A percentile compares a stretch with the other conserved stretches of the same genome.
These are phyloP conservation scores for Subanguina moxae DNA, from an alignment of 1,140 invertebrate genomes.

Conservation along the genomic window DNA sequence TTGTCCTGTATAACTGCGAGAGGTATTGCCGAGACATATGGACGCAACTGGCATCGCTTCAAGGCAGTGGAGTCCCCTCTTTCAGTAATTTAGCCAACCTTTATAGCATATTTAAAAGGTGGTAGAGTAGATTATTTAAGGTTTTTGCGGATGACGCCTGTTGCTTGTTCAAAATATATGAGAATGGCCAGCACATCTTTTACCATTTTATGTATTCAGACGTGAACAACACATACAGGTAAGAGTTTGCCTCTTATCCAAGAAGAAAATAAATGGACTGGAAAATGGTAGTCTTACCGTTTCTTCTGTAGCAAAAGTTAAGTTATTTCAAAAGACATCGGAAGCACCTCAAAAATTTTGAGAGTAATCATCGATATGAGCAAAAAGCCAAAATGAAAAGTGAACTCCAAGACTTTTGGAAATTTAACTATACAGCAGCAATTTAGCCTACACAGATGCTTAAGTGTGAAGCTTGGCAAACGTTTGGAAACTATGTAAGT, in stretches of 20 bases:
- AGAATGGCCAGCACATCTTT: slow-evolving; percentile 19
- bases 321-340: too few relatives aligned
- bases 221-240: slow-evolving; percentile 18
- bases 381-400: too few relatives aligned
- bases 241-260: too few relatives aligned
- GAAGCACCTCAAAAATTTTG: too few relatives aligned
- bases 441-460: not conserved
- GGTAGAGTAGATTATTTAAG: too few relatives aligned
- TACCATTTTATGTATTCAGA: slow-evolving; percentile 18
- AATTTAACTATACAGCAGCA: too few relatives aligned
- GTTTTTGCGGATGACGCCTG: slow-evolving; percentile 22
- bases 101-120: too few relatives aligned
- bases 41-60: slow-evolving; percentile 31
- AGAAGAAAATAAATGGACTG: too few relatives aligned
- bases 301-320: too few relatives aligned
- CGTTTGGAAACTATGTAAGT: not conserved
- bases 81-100: slow-evolving; percentile 6
- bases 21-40: slow-evolving; percentile 28
- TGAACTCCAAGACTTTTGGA: too few relatives aligned
- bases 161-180: slow-evolving; percentile 30
- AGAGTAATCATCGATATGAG: too few relatives aligned
- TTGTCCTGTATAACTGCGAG: slow-evolving; percentile 14
- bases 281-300: too few relatives aligned
- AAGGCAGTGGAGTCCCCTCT: slow-evolving; percentile 23
- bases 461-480: not conserved